Percentiles rank a stretch among this genome's conserved stretches.
phyloP scores from a whole-genome alignment of 2,888 invertebrate genomes.

The Tachystola acroxantha region DNA sequence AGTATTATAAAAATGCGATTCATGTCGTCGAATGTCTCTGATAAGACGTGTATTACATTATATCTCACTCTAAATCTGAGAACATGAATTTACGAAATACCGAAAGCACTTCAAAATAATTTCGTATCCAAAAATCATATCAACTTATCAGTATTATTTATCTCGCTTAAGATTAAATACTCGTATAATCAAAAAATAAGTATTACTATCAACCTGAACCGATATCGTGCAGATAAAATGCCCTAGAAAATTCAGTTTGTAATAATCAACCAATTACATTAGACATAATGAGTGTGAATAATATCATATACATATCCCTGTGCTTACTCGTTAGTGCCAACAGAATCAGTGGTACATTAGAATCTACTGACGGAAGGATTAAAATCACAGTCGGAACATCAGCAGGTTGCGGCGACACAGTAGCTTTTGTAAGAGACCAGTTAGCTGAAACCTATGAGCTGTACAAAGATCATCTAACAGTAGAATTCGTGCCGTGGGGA shows the following conservation, averaged over 20 bases:
- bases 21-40: no score
- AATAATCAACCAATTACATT: background rate
- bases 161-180: no score
- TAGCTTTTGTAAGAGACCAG: conserved; percentile 41
- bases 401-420: conserved; percentile 51
- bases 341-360: conserved; percentile 21
- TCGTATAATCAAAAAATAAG: no score
- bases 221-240: background rate
- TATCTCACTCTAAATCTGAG: no score
- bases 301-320: background rate
- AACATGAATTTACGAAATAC: no score
- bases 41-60: no score
- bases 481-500: conserved; percentile 70
- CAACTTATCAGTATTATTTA: no score
- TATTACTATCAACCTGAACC: background rate
- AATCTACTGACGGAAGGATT: conserved; percentile 47
- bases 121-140: no score
- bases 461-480: conserved; percentile 45
- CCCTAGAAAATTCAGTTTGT: background rate
- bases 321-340: conserved; percentile 11
- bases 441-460: conserved; percentile 39
- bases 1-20: no score
- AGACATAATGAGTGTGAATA: background rate
- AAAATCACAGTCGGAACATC: conserved; percentile 50
- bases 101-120: no score